Evolutionary conservation across 2,888 invertebrate species (phyloP).

Genomic region (Copidosoma aretas): DNA sequence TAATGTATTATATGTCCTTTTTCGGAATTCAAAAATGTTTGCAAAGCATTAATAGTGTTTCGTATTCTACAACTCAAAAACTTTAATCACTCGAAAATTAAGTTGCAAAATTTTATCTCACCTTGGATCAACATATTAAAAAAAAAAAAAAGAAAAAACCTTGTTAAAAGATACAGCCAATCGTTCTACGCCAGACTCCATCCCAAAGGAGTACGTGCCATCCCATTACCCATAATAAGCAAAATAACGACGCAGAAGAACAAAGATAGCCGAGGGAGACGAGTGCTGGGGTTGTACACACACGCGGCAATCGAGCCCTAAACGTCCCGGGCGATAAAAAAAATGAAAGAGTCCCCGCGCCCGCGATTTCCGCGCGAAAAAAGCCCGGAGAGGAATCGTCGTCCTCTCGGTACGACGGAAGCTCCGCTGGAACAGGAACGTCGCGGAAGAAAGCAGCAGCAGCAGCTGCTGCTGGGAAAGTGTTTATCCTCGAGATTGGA

Average conservation of each 20-base stretch:
- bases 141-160: no score
- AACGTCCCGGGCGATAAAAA: constrained; percentile 34
- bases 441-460: no score
- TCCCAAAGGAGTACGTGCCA: no score
- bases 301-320: constrained; percentile 33
- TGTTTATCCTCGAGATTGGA: constrained; percentile 63
- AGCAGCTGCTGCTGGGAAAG: constrained; percentile 55
- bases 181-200: no score
- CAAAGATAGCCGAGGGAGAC: not conserved
- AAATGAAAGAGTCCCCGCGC: constrained; percentile 21
- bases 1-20: no score
- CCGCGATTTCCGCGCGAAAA: not conserved
- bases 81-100: no score
- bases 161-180: no score
- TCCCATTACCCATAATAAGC: constrained; percentile 37
- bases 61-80: no score
- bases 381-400: constrained; percentile 9
- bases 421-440: not conserved
- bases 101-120: no score
- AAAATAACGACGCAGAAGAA: constrained; percentile 30
- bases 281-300: constrained; percentile 3
- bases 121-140: no score
- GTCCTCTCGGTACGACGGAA: not conserved
- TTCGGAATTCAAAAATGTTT: no score
- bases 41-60: no score